Conservation (phyloP, 2,888 invertebrate species). For the Thalpophila matura region DNA sequence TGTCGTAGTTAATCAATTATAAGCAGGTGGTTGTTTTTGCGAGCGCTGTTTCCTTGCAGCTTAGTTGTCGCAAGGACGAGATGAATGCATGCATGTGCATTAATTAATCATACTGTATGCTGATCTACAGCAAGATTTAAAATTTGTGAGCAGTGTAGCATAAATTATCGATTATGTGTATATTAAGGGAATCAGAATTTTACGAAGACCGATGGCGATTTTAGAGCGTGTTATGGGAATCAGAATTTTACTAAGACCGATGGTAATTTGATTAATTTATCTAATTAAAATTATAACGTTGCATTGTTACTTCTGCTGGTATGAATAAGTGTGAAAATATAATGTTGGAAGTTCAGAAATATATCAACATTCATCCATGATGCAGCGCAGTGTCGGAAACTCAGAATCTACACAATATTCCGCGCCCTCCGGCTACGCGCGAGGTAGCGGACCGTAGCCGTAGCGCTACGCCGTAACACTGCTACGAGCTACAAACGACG, state of each 20-base stretch:
- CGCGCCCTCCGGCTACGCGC: conserved; percentile 49
- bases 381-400: conserved; percentile 6
- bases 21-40: conserved; percentile 48
- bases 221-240: too few relatives aligned
- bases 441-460: conserved; percentile 41
- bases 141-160: conserved; percentile 4
- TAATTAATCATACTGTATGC: conserved; percentile 37
- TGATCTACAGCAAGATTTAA: conserved; percentile 22
- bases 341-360: background rate
- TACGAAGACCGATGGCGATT: too few relatives aligned
- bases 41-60: conserved; percentile 26
- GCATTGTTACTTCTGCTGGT: background rate
- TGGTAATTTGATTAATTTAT: too few relatives aligned
- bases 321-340: background rate
- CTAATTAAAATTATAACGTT: too few relatives aligned
- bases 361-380: conserved; percentile 13
- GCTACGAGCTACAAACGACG: conserved; percentile 33
- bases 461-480: conserved; percentile 48
- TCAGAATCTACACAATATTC: conserved; percentile 36
- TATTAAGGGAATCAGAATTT: too few relatives aligned
- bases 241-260: too few relatives aligned
- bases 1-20: conserved; percentile 62
- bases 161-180: too few relatives aligned
- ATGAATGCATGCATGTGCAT: conserved; percentile 43
- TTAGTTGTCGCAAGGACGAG: conserved; percentile 28